These are phyloP conservation scores for Xyrichtys novacula DNA, from an alignment of 2,797 vertebrate species.

Conservation along the genomic window DNA sequence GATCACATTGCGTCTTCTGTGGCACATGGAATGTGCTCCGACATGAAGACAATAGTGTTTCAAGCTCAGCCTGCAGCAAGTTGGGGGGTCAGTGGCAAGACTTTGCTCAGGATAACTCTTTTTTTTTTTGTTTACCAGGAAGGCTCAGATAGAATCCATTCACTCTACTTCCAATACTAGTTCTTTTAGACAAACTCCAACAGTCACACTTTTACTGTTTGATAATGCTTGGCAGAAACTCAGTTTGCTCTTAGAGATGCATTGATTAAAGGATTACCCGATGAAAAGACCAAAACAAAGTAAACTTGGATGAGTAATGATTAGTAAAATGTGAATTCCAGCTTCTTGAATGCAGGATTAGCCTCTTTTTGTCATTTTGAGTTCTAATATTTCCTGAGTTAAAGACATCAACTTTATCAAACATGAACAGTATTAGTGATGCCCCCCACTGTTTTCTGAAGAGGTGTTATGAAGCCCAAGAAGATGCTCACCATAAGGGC, in stretches of 20 bases:
- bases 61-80: constrained; percentile 23
- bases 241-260: neutral
- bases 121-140: constrained; percentile 19
- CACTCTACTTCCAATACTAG: neutral
- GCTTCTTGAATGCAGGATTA: too few species aligned
- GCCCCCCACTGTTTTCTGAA: too few species aligned
- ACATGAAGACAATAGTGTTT: constrained; percentile 35
- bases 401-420: too few species aligned
- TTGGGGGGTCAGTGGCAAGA: constrained; percentile 31
- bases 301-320: too few species aligned
- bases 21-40: constrained; percentile 43
- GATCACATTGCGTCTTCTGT: constrained; percentile 27
- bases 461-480: too few species aligned
- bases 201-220: neutral
- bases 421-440: too few species aligned
- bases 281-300: too few species aligned
- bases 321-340: too few species aligned
- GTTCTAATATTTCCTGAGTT: too few species aligned
- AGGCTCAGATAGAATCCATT: constrained; percentile 25
- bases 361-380: too few species aligned
- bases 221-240: neutral
- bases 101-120: constrained; percentile 8
- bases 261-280: too few species aligned
- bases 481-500: too few species aligned
- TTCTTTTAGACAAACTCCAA: neutral